Base-by-base conservation (phyloP, 2,888 invertebrate species). In the Hypselothyrea guttata region DNA sequence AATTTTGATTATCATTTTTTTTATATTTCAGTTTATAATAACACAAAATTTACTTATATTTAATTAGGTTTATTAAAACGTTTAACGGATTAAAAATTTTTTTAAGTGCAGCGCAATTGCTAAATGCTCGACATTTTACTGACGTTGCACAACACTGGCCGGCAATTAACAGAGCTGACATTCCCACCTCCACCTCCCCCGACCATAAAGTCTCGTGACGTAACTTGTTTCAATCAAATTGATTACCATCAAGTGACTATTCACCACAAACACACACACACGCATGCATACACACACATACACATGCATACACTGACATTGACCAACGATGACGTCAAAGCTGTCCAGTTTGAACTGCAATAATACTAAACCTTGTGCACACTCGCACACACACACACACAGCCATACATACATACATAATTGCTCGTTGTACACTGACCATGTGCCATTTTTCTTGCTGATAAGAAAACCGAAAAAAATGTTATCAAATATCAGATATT, bases 181-280 rank as follows among this genome's bases (percentile, higher is more conserved):
- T n/a, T n/a, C n/a, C n/a, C n/a, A 49, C 15, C 30, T 28, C 11
- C 15, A 30, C 15, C 27, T 4, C 27, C 15, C 12, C 28, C 28
- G 35, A 45, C 18, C 18, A 52, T 35, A 34, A 9, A 52, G 16
- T 18, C 31, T 8, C 18, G 22, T 56, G 61, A 66, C 66, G 51
- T 42, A 69, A 66, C 33, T 51, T 33, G 41, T 51, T 44, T 5
- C 34, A 52, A 56, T 49, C 49, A 51, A 51, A 48, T 51, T 70
- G 61, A 71, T 66, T 51, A 35, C 42, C 46, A 66, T 57, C 53
- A 66, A 54, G 33, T 56, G 53, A 47, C 22, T 52, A 60, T 31
- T 11, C 34, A 61, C 27, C 15, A 38, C 31, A 12, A 8, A 40
- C 8, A n/a, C 30, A 11, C 30, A 22, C 30, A 30, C 8, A 12